Conservation (phyloP, 2,113 vertebrate genomes). For the Marmota flaviventris region DNA sequence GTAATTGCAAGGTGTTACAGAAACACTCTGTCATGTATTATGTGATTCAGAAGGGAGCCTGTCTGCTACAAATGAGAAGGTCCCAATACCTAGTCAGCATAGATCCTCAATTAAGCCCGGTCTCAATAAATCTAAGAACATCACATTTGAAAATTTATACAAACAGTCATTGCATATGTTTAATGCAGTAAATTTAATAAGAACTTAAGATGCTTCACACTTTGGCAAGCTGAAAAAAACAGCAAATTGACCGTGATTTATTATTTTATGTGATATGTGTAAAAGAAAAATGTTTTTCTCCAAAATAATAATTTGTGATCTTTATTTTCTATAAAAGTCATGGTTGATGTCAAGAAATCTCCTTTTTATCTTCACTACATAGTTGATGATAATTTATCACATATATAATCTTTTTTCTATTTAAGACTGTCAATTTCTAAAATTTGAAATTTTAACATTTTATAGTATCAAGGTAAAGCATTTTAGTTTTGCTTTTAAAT, state of each 20-base stretch:
- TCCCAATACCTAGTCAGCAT: background rate
- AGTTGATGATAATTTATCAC: background rate
- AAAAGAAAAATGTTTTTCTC: background rate
- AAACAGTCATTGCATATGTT: background rate
- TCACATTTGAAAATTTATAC: background rate
- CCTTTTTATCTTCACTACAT: background rate
- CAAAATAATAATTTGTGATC: background rate
- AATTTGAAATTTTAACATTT: background rate
- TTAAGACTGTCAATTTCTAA: background rate
- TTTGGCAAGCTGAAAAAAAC: background rate
- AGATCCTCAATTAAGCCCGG: fast-evolving
- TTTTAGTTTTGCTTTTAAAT: background rate
- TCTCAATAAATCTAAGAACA: background rate
- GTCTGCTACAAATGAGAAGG: fast-evolving
- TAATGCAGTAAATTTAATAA: background rate
- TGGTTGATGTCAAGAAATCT: background rate
- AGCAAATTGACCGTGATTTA: background rate
- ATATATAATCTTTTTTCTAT: background rate
- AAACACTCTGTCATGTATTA: fast-evolving
- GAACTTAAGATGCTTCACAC: background rate
- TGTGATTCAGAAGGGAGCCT: background rate
- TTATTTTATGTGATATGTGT: background rate
- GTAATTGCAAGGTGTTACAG: background rate
- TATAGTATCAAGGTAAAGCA: background rate
- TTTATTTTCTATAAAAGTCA: background rate